Conservation (phyloP, 2,113 vertebrate species). For the Oophaga pumilio region DNA sequence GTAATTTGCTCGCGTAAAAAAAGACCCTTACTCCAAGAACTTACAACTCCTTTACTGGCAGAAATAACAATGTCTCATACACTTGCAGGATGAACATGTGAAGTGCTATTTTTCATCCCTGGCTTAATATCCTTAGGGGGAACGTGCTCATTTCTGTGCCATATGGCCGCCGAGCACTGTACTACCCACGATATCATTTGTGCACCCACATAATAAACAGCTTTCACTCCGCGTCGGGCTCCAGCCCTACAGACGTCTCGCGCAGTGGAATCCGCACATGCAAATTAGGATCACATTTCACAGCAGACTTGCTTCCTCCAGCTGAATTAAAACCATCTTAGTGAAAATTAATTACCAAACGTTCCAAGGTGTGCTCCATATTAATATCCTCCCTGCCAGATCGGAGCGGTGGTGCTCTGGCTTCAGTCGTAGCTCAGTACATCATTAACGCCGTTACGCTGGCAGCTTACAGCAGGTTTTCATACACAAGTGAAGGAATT, state of each 20-base stretch:
- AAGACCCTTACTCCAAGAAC: too few relatives aligned
- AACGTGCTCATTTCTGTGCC: not conserved
- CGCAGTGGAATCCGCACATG: slow-evolving; percentile 36
- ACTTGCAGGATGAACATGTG: slow-evolving; percentile 1
- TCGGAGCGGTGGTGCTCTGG: not conserved
- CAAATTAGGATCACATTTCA: slow-evolving; percentile 45
- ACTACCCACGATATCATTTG: slow-evolving; percentile 3
- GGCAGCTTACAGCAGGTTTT: not conserved
- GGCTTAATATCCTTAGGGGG: slow-evolving; percentile 38
- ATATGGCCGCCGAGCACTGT: slow-evolving; percentile 18
- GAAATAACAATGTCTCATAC: not conserved
- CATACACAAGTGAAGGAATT: not conserved
- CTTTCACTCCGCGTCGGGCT: slow-evolving; percentile 10
- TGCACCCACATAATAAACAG: slow-evolving; percentile 33
- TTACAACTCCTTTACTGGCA: not conserved
- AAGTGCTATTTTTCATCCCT: slow-evolving; percentile 34
- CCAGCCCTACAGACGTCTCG: slow-evolving; percentile 29
- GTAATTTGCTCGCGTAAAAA: too few relatives aligned
- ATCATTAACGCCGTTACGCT: slow-evolving; percentile 10
- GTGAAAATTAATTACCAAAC: slow-evolving; percentile 48
- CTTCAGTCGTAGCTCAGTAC: not conserved
- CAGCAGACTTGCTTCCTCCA: slow-evolving; percentile 48
- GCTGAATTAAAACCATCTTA: slow-evolving; percentile 48
- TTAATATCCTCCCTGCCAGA: slow-evolving; percentile 37
- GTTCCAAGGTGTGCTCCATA: slow-evolving; percentile 43